Conservation (phyloP, 2,888 invertebrate genomes). For the Belgica antarctica region DNA sequence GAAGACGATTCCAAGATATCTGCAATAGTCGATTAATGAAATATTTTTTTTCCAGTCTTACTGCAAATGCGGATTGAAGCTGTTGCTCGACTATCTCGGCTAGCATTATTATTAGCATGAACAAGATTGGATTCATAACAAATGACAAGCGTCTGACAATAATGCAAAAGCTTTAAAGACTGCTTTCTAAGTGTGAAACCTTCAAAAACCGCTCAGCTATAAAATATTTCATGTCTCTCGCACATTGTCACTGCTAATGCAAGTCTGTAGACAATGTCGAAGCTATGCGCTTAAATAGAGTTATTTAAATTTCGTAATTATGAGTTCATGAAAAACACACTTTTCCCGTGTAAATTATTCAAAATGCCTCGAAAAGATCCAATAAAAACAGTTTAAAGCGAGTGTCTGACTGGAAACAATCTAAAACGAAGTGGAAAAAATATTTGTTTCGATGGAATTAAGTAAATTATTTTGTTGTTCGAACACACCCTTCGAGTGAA, state of each 20-base stretch:
- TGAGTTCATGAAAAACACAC: conserved; percentile 31
- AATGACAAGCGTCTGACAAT: neutral
- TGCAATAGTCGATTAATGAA: too few relatives aligned
- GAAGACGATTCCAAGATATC: too few relatives aligned
- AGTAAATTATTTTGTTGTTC: conserved; percentile 42
- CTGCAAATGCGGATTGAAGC: too few relatives aligned
- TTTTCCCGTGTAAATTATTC: conserved; percentile 41
- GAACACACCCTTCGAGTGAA: neutral
- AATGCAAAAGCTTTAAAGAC: too few relatives aligned
- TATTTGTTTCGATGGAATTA: conserved; percentile 34
- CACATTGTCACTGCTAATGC: conserved; percentile 20
- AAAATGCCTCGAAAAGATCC: conserved; percentile 20
- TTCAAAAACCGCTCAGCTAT: conserved; percentile 3
- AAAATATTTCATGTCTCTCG: neutral
- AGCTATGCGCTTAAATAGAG: conserved; percentile 4
- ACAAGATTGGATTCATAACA: conserved; percentile 1
- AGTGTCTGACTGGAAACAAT: neutral
- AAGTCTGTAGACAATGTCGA: conserved; percentile 19
- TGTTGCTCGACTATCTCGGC: too few relatives aligned
- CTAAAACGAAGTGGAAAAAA: too few relatives aligned
- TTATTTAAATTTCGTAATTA: conserved; percentile 33
- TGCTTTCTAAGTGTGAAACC: conserved; percentile 5
- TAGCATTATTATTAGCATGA: neutral
- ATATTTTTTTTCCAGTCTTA: too few relatives aligned
- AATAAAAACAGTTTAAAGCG: neutral